A percentile compares a stretch with the other conserved stretches of the same genome.
phyloP scores from a whole-genome alignment of 2,797 vertebrate genomes.

The Leucoraja ocellata region DNA sequence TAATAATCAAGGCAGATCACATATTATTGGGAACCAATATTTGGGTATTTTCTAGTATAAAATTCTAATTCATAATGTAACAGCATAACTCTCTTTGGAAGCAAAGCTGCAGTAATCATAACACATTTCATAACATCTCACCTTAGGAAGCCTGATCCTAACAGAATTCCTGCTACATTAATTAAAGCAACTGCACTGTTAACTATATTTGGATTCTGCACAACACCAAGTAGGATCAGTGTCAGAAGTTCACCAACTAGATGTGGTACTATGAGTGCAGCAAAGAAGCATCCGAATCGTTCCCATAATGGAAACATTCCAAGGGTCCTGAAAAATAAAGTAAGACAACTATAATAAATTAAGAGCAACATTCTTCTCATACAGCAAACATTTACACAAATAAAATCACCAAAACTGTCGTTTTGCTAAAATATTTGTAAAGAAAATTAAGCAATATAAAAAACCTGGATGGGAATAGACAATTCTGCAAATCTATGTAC shows the following conservation, averaged over 20 bases:
- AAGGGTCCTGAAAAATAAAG: slow-evolving; percentile 63
- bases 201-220: slow-evolving; percentile 81
- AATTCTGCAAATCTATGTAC: background rate
- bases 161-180: slow-evolving; percentile 75
- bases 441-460: background rate
- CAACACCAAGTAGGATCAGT: slow-evolving; percentile 72
- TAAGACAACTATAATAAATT: slow-evolving; percentile 6
- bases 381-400: background rate
- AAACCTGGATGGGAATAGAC: background rate
- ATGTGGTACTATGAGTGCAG: slow-evolving; percentile 75
- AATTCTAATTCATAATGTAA: background rate
- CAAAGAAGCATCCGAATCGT: slow-evolving; percentile 79
- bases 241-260: slow-evolving; percentile 75
- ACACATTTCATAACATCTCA: slow-evolving; percentile 47
- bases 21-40: no score
- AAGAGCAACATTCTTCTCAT: background rate
- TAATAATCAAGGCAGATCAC: background rate
- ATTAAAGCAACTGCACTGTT: slow-evolving; percentile 79
- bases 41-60: background rate
- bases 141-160: slow-evolving; percentile 86
- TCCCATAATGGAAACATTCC: slow-evolving; percentile 74
- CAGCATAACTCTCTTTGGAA: background rate
- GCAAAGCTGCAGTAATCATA: background rate
- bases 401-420: background rate
- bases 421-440: background rate